Evolutionary conservation across 2,797 vertebrate genomes (phyloP).

Genomic region (Fratercula arctica): DNA sequence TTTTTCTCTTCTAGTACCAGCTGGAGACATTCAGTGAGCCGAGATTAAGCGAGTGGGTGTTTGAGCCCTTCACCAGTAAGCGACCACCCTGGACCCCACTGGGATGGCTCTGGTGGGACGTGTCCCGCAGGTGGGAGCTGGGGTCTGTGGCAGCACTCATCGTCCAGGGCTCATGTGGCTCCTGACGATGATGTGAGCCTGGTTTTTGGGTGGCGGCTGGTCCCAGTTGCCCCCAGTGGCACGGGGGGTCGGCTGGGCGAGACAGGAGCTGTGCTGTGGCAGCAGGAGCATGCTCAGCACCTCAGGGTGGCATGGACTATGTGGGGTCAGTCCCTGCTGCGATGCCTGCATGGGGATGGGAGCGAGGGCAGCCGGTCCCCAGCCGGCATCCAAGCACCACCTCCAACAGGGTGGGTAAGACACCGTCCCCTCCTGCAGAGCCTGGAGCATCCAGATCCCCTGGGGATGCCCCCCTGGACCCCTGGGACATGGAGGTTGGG

Average conservation of each 20-base stretch:
- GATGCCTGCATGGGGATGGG: accelerated
- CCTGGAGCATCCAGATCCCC: conserved; percentile 80
- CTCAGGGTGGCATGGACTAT: accelerated
- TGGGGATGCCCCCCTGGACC: conserved; percentile 73
- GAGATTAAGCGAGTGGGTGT: conserved; percentile 82
- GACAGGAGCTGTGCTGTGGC: background rate
- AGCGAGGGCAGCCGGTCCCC: accelerated
- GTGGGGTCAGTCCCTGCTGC: accelerated
- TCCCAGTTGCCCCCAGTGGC: background rate
- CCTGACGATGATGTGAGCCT: background rate
- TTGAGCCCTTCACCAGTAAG: conserved; percentile 80
- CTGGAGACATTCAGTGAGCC: conserved; percentile 86
- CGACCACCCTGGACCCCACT: background rate
- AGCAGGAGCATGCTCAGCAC: background rate
- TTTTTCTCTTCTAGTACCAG: conserved; percentile 77
- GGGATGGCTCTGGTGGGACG: background rate
- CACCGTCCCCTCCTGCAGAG: conserved; percentile 48
- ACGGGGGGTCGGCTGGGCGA: background rate
- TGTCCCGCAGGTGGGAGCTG: background rate
- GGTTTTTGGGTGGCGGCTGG: background rate
- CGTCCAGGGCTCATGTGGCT: background rate
- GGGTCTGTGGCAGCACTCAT: background rate
- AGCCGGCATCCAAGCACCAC: too few relatives aligned
- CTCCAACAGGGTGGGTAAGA: background rate
- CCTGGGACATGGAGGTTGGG: conserved; percentile 81